Conservation (phyloP, 2,888 invertebrate species). For the Agonopterix subpropinquella region DNA sequence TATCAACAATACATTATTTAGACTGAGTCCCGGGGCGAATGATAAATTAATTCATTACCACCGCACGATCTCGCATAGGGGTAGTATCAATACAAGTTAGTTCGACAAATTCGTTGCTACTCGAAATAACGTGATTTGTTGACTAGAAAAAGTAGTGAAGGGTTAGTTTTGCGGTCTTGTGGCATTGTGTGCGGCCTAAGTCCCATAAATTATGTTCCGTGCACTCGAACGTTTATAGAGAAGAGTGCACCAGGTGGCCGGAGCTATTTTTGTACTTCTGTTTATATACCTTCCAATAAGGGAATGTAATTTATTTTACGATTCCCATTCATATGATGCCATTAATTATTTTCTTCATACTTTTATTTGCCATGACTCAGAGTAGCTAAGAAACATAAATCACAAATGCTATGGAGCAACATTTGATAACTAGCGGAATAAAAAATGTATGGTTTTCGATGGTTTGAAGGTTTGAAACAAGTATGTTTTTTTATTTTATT, state of each 20-base stretch:
- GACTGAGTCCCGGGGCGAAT: constrained; percentile 5
- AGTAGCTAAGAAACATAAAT: too few species aligned
- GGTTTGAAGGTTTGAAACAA: too few species aligned
- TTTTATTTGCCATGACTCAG: too few species aligned
- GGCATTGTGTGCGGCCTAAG: constrained; percentile 47
- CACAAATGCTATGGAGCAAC: too few species aligned
- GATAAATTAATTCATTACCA: constrained; percentile 39
- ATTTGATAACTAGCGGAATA: too few species aligned
- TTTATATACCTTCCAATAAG: constrained; percentile 51
- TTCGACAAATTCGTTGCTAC: constrained; percentile 20
- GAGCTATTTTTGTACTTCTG: constrained; percentile 58
- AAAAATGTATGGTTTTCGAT: too few species aligned
- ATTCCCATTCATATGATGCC: constrained; percentile 42
- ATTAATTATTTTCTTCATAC: too few species aligned
- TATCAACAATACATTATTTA: constrained; percentile 26
- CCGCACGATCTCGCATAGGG: constrained; percentile 24
- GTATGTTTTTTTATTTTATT: too few species aligned
- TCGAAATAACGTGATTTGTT: constrained; percentile 43
- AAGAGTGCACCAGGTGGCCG: constrained; percentile 59
- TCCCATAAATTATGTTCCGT: constrained; percentile 59
- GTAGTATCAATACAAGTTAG: constrained; percentile 25
- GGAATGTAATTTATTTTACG: constrained; percentile 63
- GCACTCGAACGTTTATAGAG: constrained; percentile 43
- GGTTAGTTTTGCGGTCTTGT: constrained; percentile 61
- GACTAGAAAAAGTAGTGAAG: constrained; percentile 56